phyloP scores from a whole-genome alignment of 2,113 vertebrate species.

The Peromyscus maniculatus region DNA sequence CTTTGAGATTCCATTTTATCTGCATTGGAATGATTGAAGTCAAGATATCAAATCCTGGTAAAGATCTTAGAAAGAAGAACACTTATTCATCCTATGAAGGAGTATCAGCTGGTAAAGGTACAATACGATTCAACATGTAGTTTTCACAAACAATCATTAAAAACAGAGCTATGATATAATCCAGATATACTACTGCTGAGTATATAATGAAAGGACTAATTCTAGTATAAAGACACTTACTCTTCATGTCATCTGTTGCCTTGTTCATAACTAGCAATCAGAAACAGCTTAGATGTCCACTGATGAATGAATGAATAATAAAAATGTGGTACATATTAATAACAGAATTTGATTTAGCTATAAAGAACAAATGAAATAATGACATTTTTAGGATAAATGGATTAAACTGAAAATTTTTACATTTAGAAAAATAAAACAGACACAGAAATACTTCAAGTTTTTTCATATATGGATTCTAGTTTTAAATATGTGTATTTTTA shows the following conservation, averaged over 20 bases:
- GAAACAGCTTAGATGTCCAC: background rate
- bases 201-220: background rate
- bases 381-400: background rate
- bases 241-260: background rate
- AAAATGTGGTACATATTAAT: background rate
- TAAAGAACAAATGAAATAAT: background rate
- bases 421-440: too few species aligned
- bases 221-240: background rate
- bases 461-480: too few species aligned
- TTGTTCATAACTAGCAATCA: too few species aligned
- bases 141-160: background rate
- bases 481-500: background rate
- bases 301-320: background rate
- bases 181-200: background rate
- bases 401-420: background rate
- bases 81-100: background rate
- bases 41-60: background rate
- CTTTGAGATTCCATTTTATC: background rate
- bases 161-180: background rate
- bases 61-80: background rate
- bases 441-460: too few species aligned
- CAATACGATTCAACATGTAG: background rate
- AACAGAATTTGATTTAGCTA: background rate
- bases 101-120: background rate
- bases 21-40: background rate